These are phyloP conservation scores for Epirrhoe alternata DNA, from an alignment of 2,888 invertebrate species.

Conservation along the genomic window DNA sequence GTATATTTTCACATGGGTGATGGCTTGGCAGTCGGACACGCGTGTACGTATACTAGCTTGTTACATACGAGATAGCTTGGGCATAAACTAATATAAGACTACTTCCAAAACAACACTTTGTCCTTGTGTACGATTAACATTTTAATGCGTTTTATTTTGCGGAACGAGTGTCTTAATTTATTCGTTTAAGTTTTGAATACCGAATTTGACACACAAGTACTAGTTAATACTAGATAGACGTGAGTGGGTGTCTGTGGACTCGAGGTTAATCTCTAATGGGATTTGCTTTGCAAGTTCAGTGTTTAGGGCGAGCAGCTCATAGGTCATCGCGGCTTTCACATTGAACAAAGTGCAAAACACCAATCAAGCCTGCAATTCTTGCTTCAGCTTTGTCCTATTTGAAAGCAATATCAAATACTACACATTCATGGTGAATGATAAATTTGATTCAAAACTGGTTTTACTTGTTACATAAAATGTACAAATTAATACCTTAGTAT, in stretches of 20 bases:
- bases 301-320: slow-evolving; percentile 28
- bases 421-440: not conserved
- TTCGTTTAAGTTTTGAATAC: slow-evolving; percentile 50
- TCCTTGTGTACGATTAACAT: slow-evolving; percentile 76
- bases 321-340: not conserved
- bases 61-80: slow-evolving; percentile 32
- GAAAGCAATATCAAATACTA: not conserved
- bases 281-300: slow-evolving; percentile 55
- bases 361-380: not conserved
- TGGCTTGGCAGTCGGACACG: slow-evolving; percentile 85
- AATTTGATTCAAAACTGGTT: not conserved
- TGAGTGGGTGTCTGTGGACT: slow-evolving; percentile 42
- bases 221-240: slow-evolving; percentile 34
- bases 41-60: slow-evolving; percentile 69
- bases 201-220: slow-evolving; percentile 41
- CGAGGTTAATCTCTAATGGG: slow-evolving; percentile 52
- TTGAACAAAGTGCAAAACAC: not conserved
- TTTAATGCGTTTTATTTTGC: slow-evolving; percentile 65
- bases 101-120: slow-evolving; percentile 45
- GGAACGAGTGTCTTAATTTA: slow-evolving; percentile 57
- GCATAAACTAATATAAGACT: slow-evolving; percentile 7
- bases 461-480: not conserved
- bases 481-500: no score
- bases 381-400: not conserved
- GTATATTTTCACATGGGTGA: slow-evolving; percentile 83